phyloP scores from a whole-genome alignment of 2,113 vertebrate genomes.

The Lutjanus erythropterus region DNA sequence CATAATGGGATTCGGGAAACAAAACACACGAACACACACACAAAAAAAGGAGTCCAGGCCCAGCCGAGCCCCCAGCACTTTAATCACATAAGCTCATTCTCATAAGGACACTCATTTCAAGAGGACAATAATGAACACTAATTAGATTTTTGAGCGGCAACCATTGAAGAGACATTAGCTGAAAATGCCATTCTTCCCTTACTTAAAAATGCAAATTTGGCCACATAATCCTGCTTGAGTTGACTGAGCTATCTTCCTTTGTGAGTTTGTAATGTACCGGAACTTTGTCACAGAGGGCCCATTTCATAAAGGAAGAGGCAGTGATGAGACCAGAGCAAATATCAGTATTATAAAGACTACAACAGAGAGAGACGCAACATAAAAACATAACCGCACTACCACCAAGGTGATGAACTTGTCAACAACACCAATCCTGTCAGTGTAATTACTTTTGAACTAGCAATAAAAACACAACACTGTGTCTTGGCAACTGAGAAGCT shows the following conservation, averaged over 20 bases:
- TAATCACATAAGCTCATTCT: conserved; percentile 60
- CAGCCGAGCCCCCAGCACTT: conserved; percentile 32
- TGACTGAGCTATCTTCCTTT: conserved; percentile 22
- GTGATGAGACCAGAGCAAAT: not conserved
- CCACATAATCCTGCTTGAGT: conserved; percentile 40
- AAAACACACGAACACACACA: not conserved
- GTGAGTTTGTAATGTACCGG: conserved; percentile 15
- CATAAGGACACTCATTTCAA: conserved; percentile 53
- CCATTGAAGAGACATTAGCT: conserved; percentile 46
- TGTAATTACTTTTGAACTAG: not conserved
- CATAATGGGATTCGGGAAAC: conserved; percentile 13
- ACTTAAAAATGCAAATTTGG: conserved; percentile 55
- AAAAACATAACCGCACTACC: not conserved
- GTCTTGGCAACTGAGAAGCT: not conserved
- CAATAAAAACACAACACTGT: not conserved
- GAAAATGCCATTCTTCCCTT: conserved; percentile 31
- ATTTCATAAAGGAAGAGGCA: conserved; percentile 32
- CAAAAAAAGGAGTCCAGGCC: conserved; percentile 6
- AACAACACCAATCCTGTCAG: not conserved
- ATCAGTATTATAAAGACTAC: conserved; percentile 15
- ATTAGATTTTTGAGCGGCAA: conserved; percentile 54
- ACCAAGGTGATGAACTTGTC: not conserved
- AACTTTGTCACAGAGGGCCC: conserved; percentile 20
- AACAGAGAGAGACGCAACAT: too few relatives aligned
- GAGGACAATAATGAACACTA: conserved; percentile 61